Evolutionary conservation across 2,888 invertebrate genomes (phyloP).

Genomic region (Brenthis hecate): DNA sequence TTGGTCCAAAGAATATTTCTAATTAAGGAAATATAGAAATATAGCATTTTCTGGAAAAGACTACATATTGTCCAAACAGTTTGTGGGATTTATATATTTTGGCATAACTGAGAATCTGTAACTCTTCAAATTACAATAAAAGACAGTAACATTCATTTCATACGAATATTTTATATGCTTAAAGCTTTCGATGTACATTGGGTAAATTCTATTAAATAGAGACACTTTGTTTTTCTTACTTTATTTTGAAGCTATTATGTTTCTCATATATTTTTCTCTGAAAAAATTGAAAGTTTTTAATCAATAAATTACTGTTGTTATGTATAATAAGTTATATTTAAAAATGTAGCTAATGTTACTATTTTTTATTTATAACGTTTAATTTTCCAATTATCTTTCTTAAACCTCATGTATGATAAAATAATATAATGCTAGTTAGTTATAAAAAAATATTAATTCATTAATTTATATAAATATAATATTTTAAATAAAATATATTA

Average conservation of each 20-base stretch:
- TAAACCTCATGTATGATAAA: constrained; percentile 4
- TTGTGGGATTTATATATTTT: neutral
- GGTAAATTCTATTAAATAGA: no score
- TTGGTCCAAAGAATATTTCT: no score
- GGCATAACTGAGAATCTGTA: neutral
- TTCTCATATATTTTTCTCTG: no score
- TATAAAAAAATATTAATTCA: neutral
- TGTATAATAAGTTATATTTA: no score
- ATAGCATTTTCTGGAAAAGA: no score
- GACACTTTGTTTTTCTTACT: no score
- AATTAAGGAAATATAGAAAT: no score
- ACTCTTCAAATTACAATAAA: neutral
- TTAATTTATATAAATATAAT: constrained; percentile 1
- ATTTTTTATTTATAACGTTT: constrained; percentile 1
- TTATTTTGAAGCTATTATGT: no score
- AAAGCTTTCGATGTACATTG: no score
- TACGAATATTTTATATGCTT: neutral
- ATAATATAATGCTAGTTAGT: constrained; percentile 4
- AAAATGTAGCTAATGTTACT: neutral
- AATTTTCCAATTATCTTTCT: constrained; percentile 3
- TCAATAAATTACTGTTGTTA: no score
- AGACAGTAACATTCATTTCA: neutral
- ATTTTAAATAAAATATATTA: no score
- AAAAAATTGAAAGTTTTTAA: neutral
- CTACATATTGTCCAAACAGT: no score